Evolutionary conservation across 2,888 invertebrate species (phyloP), one percentile per base, ranked within the genome.

Genomic region (Cotesia congregata): DNA sequence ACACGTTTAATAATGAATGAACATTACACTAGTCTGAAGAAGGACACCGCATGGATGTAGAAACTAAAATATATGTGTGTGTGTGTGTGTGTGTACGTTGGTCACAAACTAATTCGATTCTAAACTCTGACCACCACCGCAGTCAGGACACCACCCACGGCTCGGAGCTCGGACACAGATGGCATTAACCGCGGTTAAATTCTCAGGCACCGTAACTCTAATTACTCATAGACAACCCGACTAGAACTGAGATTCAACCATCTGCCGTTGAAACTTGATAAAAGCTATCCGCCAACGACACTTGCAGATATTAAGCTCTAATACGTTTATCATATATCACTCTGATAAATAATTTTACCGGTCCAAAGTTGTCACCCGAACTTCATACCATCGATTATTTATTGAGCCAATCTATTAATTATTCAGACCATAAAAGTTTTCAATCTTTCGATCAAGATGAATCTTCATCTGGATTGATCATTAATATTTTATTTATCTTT

Each of bases 191-290:
- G 86, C 87, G 87, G 88, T 88, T 88, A 85, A 89, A 89, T 89
- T 89, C 89, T 88, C 87, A 86, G 88, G 85, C 88, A 87, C 88
- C 88, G 88, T 88, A 88, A 88, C 88, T 89, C 89, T 88, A 89
- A 89, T 89, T 89, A 88, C 89, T 89, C 89, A 89, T 89, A 89
- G 89, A 89, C 88, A 87, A 87, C 82, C 85, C 83, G 85, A 84
- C 50, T 50, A 50, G 85, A 84, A 85, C 82, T 81, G 82, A 85
- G 83, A 86, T 85, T 82, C 83, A 76, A 83, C 87, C 87, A 89
- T 88, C 89, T 88, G 89, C 86, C 85, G 86, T 82, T 84, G 88
- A 87, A 88, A 89, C 88, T 88, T 88, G 88, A 85, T 84, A 84
- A 86, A 86, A 85, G 82, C 81, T 70, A 67, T 74, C 41, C 64